phyloP scores from a whole-genome alignment of 37 sponge, comb jelly and placozoan genomes.

The Agelas oroides region DNA sequence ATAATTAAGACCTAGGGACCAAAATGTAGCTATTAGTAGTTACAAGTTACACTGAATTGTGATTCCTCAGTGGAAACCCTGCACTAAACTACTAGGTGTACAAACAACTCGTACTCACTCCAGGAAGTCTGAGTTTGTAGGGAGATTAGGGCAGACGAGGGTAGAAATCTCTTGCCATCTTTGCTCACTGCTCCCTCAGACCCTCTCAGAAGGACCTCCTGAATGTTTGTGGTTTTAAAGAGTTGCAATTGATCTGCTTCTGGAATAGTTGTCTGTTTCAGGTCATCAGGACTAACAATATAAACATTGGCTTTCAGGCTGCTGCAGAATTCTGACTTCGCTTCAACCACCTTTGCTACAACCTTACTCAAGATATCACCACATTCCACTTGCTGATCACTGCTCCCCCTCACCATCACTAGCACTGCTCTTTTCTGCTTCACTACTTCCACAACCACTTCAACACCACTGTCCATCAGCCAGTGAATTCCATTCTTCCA shows the following conservation, averaged over 20 bases:
- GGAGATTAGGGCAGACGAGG: too few relatives aligned
- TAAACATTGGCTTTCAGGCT: neutral
- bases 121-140: too few relatives aligned
- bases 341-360: conserved; percentile 9
- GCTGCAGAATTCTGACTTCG: conserved; percentile 25
- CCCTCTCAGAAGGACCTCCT: neutral
- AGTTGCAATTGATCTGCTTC: neutral
- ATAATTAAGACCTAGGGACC: neutral
- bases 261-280: neutral
- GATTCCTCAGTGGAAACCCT: too few relatives aligned
- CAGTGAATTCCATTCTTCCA: conserved; percentile 47
- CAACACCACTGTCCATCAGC: conserved; percentile 11
- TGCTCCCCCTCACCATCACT: conserved; percentile 8
- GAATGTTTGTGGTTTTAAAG: neutral
- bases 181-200: too few relatives aligned
- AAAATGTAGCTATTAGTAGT: too few relatives aligned
- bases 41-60: too few relatives aligned
- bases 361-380: conserved; percentile 5
- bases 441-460: conserved; percentile 23
- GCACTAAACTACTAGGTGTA: too few relatives aligned
- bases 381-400: conserved; percentile 22
- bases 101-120: too few relatives aligned
- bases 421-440: conserved; percentile 19
- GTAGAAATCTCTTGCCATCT: too few relatives aligned
- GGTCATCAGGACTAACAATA: conserved; percentile 11